These are phyloP conservation scores for Varecia variegata DNA, from an alignment of 2,797 vertebrate species.

Conservation along the genomic window DNA sequence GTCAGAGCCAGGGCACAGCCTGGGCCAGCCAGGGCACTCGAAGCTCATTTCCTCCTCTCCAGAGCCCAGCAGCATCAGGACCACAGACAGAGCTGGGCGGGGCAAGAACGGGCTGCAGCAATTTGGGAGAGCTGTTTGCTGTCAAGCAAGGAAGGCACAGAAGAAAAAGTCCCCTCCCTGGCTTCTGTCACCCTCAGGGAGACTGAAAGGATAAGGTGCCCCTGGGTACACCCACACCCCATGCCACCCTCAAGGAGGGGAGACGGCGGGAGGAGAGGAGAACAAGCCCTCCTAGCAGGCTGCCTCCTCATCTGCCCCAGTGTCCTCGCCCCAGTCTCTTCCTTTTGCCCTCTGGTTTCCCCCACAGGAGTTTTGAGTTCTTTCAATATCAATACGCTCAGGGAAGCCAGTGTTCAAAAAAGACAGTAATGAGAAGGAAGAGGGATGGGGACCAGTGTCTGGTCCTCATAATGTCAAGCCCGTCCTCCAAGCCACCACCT, in stretches of 20 bases:
- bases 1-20: background rate
- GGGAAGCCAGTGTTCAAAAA: background rate
- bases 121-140: background rate
- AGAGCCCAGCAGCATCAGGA: background rate
- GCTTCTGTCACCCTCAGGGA: background rate
- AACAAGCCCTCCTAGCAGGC: background rate
- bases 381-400: background rate
- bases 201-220: background rate
- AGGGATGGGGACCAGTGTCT: background rate
- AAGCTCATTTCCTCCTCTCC: background rate
- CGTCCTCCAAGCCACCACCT: accelerated
- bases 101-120: background rate
- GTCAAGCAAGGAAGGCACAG: background rate
- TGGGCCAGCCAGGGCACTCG: background rate
- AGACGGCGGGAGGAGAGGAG: background rate
- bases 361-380: background rate
- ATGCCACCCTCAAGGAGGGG: background rate
- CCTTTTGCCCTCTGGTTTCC: background rate
- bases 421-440: background rate
- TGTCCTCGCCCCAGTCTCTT: background rate
- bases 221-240: background rate
- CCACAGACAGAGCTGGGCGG: background rate
- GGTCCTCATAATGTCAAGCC: background rate
- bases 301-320: background rate
- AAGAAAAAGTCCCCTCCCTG: background rate